Evolutionary conservation across 1,140 invertebrate species (phyloP).

Genomic region (Alviniconcha marisindica): DNA sequence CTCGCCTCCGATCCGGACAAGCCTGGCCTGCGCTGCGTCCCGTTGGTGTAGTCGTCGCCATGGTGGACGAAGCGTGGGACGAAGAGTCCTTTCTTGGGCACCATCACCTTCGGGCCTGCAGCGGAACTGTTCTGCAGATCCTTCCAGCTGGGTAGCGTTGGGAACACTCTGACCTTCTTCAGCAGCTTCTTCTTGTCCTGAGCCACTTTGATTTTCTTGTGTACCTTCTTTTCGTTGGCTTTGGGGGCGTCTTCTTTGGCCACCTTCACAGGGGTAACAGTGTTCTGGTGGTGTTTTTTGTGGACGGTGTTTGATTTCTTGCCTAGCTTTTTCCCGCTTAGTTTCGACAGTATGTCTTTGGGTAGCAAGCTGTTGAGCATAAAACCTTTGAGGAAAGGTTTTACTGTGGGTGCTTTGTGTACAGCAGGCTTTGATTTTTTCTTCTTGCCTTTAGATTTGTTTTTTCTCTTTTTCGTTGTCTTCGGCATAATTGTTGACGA

Average conservation of each 20-base stretch:
- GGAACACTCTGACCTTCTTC: neutral
- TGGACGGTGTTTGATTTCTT: neutral
- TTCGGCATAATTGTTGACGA: neutral
- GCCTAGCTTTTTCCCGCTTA: neutral
- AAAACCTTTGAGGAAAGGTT: neutral
- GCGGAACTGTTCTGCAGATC: conserved; percentile 4
- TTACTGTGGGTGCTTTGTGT: too few relatives aligned
- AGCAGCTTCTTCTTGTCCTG: neutral
- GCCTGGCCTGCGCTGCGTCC: neutral
- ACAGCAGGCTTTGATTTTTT: too few relatives aligned
- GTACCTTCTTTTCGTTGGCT: neutral
- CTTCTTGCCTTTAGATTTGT: neutral
- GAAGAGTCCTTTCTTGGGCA: conserved; percentile 47
- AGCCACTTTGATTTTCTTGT: neutral
- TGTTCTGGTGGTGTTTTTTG: conserved; percentile 14
- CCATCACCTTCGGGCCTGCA: conserved; percentile 41
- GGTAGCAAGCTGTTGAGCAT: neutral
- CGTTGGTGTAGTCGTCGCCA: neutral
- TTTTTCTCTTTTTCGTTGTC: neutral
- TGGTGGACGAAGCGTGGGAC: conserved; percentile 29
- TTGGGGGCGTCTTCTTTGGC: neutral
- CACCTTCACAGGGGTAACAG: neutral
- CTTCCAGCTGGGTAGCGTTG: neutral
- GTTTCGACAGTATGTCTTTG: neutral
- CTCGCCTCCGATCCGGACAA: conserved; percentile 14